Percentiles rank a stretch among this genome's conserved stretches.
phyloP scores from a whole-genome alignment of 2,113 vertebrate genomes.

The Gambusia affinis region DNA sequence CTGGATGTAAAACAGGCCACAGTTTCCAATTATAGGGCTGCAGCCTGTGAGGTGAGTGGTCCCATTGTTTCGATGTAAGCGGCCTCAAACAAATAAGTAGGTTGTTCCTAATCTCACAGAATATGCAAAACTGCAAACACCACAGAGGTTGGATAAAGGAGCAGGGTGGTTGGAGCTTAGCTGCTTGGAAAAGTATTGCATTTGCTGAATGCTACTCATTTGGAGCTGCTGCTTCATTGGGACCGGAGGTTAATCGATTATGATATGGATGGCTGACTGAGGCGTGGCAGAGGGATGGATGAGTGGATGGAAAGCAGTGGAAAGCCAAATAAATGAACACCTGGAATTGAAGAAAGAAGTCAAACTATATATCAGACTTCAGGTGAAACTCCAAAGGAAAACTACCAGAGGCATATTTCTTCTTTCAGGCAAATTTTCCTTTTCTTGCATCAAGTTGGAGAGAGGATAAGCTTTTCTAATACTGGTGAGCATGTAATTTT shows the following conservation, averaged over 20 bases:
- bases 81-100: constrained; percentile 53
- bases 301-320: background rate
- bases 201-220: background rate
- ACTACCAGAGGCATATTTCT: background rate
- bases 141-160: constrained; percentile 2
- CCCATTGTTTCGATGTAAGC: constrained; percentile 67
- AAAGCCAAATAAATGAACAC: background rate
- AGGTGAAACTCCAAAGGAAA: background rate
- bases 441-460: background rate
- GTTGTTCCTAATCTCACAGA: constrained; percentile 60
- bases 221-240: background rate
- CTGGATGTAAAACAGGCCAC: background rate
- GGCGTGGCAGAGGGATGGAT: constrained; percentile 25
- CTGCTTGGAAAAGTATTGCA: background rate
- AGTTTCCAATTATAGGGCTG: background rate
- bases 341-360: too few species aligned
- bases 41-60: constrained; percentile 40
- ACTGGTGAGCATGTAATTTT: background rate
- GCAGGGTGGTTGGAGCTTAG: background rate
- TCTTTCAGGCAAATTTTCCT: background rate
- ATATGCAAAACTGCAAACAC: constrained; percentile 70
- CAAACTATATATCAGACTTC: background rate
- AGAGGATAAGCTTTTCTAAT: background rate
- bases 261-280: constrained; percentile 11
- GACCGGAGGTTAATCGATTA: background rate